Evolutionary conservation across 2,888 invertebrate genomes (phyloP), one percentile per base, ranked within the genome.

Genomic region (Drosophila stalkeri): DNA sequence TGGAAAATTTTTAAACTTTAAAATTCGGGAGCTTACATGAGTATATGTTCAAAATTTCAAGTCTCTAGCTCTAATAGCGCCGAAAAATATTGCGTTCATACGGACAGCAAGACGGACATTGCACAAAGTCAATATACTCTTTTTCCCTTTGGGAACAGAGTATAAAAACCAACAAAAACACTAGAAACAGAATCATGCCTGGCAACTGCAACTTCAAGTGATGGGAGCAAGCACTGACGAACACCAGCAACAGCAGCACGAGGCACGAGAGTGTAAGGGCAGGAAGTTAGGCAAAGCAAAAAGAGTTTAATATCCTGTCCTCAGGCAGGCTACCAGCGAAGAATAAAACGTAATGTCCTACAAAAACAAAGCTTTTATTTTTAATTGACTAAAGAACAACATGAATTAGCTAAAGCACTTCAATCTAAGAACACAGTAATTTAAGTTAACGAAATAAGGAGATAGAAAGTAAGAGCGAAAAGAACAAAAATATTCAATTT

Each of bases 201-300:
- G 62, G 37, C 64, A 54, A 41, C 41, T 59, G 64, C 75, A 75
- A 75, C 70, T 66, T 65, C 75, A 75, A 57, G 23, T 60, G 66
- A 71, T 68, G 73, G 64, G 47, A 39, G 39, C 35, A n/a, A 71
- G 41, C 43, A 39, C 37, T 39, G 37, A 39, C 37, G 6, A 16
- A 37, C 14, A 14, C 37, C 16, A 37, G 16, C 37, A 16, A 27
- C 27, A 27, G 0, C 27, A 27, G 27, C 27, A 27, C 27, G 27
- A 27, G 5, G 27, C 27, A 27, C 27, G 27, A 27, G 27, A 27
- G 27, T 27, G 27, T 27, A 0, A 27, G 14, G 14, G 37, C 37
- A 16, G 16, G 16, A 6, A 14, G 39, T 16, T 39, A 16, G 51
- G n/a, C 31, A 49, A 31, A n/a, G 31, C 49, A 31, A 12, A 11